A percentile compares a stretch with the other conserved stretches of the same genome.
Conservation (phyloP, 2,888 invertebrate genomes). For the Zygothrica quintamaculata region DNA sequence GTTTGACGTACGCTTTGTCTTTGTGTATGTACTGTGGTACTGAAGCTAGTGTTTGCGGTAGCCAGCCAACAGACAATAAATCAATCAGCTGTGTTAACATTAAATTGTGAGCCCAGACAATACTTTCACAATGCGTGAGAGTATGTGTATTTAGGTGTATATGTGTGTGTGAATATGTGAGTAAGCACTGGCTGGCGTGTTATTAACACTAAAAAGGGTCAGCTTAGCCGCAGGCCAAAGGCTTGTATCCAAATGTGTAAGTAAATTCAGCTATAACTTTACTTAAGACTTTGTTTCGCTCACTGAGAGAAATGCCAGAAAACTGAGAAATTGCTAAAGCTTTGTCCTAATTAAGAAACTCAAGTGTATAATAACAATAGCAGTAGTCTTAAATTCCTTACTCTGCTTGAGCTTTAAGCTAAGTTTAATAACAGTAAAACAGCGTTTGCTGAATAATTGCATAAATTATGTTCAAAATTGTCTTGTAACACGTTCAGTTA, state of each 20-base stretch:
- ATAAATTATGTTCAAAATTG: slow-evolving; percentile 23
- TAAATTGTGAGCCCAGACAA: slow-evolving; percentile 70
- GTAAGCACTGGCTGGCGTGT: slow-evolving; percentile 20
- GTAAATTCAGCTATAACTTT: slow-evolving; percentile 37
- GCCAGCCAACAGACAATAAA: slow-evolving; percentile 74
- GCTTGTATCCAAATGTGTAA: slow-evolving; percentile 24
- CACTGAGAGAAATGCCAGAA: slow-evolving; percentile 34
- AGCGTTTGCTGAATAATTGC: slow-evolving; percentile 7
- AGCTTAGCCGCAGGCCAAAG: slow-evolving; percentile 33
- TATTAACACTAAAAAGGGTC: slow-evolving; percentile 49
- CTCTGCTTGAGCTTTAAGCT: too few species aligned
- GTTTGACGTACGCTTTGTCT: slow-evolving; percentile 1
- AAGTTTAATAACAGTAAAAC: too few species aligned
- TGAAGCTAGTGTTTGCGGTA: slow-evolving; percentile 53
- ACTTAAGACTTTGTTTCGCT: slow-evolving; percentile 2
- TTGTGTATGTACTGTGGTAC: background rate
- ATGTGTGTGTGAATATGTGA: slow-evolving; percentile 14
- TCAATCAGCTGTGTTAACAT: slow-evolving; percentile 80
- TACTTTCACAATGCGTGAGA: slow-evolving; percentile 31
- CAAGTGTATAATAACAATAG: slow-evolving; percentile 18
- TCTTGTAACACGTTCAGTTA: background rate
- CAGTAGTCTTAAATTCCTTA: too few species aligned
- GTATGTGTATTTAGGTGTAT: too few species aligned
- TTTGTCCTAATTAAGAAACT: slow-evolving; percentile 14
- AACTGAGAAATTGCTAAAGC: slow-evolving; percentile 4